Evolutionary conservation across 2,797 vertebrate genomes (phyloP).

Genomic region (Taeniopygia guttata): DNA sequence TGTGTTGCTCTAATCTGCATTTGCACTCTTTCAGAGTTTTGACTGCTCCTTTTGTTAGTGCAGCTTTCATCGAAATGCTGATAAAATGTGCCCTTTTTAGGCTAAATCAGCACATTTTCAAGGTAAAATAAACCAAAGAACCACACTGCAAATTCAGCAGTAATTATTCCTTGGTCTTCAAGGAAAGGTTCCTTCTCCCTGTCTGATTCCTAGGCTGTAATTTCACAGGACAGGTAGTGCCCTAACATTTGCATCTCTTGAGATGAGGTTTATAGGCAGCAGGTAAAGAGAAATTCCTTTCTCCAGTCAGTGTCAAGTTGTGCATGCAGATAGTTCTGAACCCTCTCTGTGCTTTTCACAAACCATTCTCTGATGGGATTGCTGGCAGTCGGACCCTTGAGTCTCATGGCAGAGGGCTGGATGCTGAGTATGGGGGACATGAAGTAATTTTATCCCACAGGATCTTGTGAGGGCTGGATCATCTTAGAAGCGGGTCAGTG

Average conservation of each 20-base stretch:
- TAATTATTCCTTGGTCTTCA: background rate
- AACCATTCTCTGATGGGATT: background rate
- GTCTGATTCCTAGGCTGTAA: background rate
- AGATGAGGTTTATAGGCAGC: background rate
- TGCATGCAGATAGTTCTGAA: background rate
- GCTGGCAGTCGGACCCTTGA: background rate
- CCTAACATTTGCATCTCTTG: background rate
- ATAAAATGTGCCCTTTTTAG: background rate
- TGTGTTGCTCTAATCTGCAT: background rate
- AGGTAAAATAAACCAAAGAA: background rate
- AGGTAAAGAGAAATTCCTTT: background rate
- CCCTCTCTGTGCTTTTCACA: background rate
- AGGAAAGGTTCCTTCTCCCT: background rate
- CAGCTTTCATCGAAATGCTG: background rate
- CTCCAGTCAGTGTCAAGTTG: background rate
- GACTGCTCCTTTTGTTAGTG: background rate
- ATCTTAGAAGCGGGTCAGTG: background rate
- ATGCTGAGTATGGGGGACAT: background rate
- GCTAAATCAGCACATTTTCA: background rate
- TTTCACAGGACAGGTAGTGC: background rate
- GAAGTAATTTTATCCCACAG: background rate
- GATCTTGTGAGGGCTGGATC: background rate
- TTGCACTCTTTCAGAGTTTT: background rate
- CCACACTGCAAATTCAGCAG: background rate
- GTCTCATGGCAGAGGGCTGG: background rate